Base-by-base conservation (phyloP, 2,797 vertebrate genomes). In the Muscicapa comitata region DNA sequence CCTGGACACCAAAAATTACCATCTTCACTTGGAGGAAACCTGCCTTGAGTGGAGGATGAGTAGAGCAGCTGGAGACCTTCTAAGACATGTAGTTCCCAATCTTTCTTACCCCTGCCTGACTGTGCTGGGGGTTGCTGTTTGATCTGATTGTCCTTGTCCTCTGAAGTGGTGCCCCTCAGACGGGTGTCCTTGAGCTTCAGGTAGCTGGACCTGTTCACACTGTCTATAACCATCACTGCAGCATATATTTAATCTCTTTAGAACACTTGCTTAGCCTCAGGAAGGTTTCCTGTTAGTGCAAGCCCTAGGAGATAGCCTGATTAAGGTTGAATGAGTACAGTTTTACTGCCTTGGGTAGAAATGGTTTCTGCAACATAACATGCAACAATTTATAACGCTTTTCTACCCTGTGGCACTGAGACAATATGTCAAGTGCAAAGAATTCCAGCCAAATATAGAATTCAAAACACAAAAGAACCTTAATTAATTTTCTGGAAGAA, bases 401-500 rank as follows among this genome's bases (percentile, higher is more conserved):
- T 74, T 80, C 62, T 90, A 92, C 57, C 80, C 59, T 33, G 31
- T n/a, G 40, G 45, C 74, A 71, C 35, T 79, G 61, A 37, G 0
- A 89, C 70, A 89, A 45, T 63, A 48, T 33, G 37, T 73, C 73
- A 61, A 89, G 45, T 2, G 3, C 40, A 82, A 90, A 73, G 70
- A 73, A 76, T 55, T 76, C 17, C 65, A 88, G 62, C 26, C 82
- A 94, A 88, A 89, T 72, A 75, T 23, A 71, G 57, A 77, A 83
- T 65, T 76, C 29, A 74, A 87, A 85, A 78, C 38, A 78, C 35
- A 72, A 58, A 58, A 2, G 2, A 79, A 35, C 42, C 45, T 87
- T 74, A 87, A 76, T 76, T 95, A 86, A 83, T 93, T 91, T 94
- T 87, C 58, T 68, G 74, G 40, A 73, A 88, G 26, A 59, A 77